These are phyloP conservation scores for Vespertilio murinus DNA, from an alignment of 2,797 vertebrate species.

Conservation along the genomic window DNA sequence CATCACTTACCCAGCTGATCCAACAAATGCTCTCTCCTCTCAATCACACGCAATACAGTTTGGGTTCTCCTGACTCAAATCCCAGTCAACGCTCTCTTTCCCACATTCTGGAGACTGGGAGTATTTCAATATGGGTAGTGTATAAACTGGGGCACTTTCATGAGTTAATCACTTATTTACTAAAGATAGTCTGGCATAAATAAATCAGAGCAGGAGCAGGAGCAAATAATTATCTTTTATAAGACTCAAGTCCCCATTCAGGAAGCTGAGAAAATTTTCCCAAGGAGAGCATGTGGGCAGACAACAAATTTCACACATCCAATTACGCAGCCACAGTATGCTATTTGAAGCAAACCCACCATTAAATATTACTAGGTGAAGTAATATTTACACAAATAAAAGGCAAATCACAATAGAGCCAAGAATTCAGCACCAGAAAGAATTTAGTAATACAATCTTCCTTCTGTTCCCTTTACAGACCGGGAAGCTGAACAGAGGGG, in stretches of 20 bases:
- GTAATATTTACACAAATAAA: neutral
- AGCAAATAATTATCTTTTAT: neutral
- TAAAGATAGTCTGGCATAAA: neutral
- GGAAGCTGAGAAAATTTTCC: constrained; percentile 2
- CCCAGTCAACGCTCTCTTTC: neutral
- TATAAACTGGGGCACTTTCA: neutral
- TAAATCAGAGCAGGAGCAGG: neutral
- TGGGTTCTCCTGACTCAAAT: neutral
- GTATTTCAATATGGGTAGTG: neutral
- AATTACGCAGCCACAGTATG: neutral
- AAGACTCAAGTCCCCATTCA: neutral
- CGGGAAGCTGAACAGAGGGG: neutral
- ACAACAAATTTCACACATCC: neutral
- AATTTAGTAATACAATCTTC: neutral
- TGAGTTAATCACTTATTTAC: neutral
- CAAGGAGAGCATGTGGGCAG: neutral
- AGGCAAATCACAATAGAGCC: neutral
- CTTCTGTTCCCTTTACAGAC: neutral
- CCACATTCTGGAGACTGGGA: neutral
- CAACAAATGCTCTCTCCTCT: neutral
- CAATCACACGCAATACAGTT: neutral
- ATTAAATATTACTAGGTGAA: neutral
- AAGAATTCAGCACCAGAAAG: neutral
- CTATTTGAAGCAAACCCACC: neutral
- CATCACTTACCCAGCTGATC: neutral